These are phyloP conservation scores for Pseudorhombus dupliciocellatus DNA, from an alignment of 2,113 vertebrate species.

Conservation along the genomic window DNA sequence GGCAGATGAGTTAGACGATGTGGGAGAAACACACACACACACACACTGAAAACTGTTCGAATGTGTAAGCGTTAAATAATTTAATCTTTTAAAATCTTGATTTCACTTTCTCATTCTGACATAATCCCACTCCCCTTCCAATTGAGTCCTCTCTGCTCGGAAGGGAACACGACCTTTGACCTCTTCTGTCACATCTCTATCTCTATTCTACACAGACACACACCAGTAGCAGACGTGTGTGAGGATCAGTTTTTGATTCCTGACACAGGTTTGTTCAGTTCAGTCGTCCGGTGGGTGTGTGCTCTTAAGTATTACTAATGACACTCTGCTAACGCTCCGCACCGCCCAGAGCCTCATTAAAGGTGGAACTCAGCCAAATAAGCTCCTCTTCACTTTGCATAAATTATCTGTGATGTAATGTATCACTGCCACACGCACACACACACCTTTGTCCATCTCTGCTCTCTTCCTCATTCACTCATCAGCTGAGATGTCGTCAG, in stretches of 20 bases:
- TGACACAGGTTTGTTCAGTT: not conserved
- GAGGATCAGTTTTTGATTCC: not conserved
- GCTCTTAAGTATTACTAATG: not conserved
- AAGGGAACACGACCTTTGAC: slow-evolving; percentile 32
- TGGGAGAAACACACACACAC: no score
- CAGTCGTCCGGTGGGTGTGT: no score
- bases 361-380: slow-evolving; percentile 83
- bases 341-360: slow-evolving; percentile 81
- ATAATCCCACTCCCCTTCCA: not conserved
- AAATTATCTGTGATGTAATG: slow-evolving; percentile 80
- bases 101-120: not conserved
- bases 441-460: slow-evolving; percentile 38
- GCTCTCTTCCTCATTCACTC: slow-evolving; percentile 63
- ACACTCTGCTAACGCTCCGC: slow-evolving; percentile 30
- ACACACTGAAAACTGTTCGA: no score
- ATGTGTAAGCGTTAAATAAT: not conserved
- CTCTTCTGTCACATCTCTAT: slow-evolving; percentile 3
- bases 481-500: slow-evolving; percentile 59
- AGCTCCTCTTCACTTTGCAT: slow-evolving; percentile 84
- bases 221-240: not conserved
- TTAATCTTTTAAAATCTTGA: no score
- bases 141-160: slow-evolving; percentile 26
- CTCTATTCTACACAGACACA: not conserved
- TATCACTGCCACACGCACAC: slow-evolving; percentile 73
- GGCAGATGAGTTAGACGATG: no score